Evolutionary conservation across 2,113 vertebrate genomes (phyloP).

Genomic region (Oryzias celebensis): DNA sequence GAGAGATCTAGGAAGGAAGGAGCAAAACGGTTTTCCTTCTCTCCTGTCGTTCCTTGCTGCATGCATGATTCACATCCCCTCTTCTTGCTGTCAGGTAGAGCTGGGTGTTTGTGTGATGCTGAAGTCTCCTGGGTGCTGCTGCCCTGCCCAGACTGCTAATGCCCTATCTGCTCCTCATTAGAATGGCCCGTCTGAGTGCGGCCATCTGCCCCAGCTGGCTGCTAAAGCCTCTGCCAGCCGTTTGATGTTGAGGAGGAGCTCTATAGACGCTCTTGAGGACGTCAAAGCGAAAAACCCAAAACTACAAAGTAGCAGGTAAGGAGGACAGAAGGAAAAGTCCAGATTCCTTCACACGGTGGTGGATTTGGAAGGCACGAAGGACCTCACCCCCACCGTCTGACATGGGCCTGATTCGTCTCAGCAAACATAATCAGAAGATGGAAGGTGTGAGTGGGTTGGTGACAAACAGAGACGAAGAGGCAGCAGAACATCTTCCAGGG

Average conservation of each 20-base stretch:
- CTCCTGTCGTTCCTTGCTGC: slow-evolving; percentile 11
- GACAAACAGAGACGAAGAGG: slow-evolving; percentile 35
- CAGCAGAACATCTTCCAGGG: slow-evolving; percentile 4
- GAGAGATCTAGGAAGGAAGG: slow-evolving; percentile 19
- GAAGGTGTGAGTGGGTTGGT: slow-evolving; percentile 27
- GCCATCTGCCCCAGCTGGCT: slow-evolving; percentile 68
- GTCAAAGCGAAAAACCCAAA: slow-evolving; percentile 10
- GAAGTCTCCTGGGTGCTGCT: slow-evolving; percentile 40
- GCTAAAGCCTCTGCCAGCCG: slow-evolving; percentile 54
- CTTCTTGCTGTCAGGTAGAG: slow-evolving; percentile 15
- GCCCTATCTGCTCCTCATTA: slow-evolving; percentile 60
- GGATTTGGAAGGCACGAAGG: slow-evolving; percentile 11
- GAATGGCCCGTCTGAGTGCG: slow-evolving; percentile 48
- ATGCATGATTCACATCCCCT: slow-evolving; percentile 1
- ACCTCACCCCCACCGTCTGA: background rate
- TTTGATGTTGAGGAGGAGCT: slow-evolving; percentile 64
- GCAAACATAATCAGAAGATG: slow-evolving; percentile 35
- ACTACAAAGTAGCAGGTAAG: slow-evolving; percentile 43
- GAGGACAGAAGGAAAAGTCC: slow-evolving; percentile 14
- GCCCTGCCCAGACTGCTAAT: slow-evolving; percentile 65
- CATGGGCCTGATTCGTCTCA: slow-evolving; percentile 32
- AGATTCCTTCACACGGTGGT: background rate
- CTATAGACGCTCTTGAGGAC: slow-evolving; percentile 10
- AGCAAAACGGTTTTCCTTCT: background rate
- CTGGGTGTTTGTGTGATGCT: slow-evolving; percentile 27